Percentiles rank a stretch among this genome's conserved stretches.
phyloP scores from a whole-genome alignment of 2,888 invertebrate genomes.

The Macrophya alboannulata region DNA sequence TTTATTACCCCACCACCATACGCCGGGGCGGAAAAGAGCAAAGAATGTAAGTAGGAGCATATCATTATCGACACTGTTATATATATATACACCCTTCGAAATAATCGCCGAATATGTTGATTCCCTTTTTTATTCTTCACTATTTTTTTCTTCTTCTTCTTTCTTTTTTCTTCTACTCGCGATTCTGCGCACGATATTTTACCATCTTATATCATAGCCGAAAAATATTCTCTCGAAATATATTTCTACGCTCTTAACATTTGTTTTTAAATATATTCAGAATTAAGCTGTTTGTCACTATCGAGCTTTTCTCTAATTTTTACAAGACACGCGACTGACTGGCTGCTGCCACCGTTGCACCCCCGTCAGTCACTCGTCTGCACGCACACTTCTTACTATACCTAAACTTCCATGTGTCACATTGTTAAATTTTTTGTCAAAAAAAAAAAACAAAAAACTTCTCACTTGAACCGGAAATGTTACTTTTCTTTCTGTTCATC shows the following conservation, averaged over 20 bases:
- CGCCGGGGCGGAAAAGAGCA: slow-evolving; percentile 71
- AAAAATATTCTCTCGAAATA: not conserved
- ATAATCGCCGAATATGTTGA: slow-evolving; percentile 51
- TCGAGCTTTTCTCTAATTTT: not conserved
- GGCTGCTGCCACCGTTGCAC: not conserved
- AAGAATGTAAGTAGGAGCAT: slow-evolving; percentile 72
- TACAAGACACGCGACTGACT: not conserved
- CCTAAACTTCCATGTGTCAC: not conserved
- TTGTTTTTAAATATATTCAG: not conserved
- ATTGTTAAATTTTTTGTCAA: not conserved
- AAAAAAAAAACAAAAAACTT: not conserved
- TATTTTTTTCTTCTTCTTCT: slow-evolving; percentile 38
- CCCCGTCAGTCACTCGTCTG: not conserved
- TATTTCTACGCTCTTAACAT: not conserved
- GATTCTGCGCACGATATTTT: slow-evolving; percentile 9
- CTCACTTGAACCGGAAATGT: not conserved
- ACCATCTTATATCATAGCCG: not conserved
- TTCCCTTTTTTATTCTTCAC: not conserved
- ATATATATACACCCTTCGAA: not conserved
- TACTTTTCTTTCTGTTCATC: not conserved
- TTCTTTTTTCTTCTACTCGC: not conserved
- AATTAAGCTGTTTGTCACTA: not conserved
- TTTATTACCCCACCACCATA: slow-evolving; percentile 64
- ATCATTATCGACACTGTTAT: not conserved
- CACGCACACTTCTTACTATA: not conserved